A percentile compares a stretch with the other conserved stretches of the same genome.
Evolutionary conservation across 2,113 vertebrate genomes (phyloP).

Genomic region (Melanocharis versteri): DNA sequence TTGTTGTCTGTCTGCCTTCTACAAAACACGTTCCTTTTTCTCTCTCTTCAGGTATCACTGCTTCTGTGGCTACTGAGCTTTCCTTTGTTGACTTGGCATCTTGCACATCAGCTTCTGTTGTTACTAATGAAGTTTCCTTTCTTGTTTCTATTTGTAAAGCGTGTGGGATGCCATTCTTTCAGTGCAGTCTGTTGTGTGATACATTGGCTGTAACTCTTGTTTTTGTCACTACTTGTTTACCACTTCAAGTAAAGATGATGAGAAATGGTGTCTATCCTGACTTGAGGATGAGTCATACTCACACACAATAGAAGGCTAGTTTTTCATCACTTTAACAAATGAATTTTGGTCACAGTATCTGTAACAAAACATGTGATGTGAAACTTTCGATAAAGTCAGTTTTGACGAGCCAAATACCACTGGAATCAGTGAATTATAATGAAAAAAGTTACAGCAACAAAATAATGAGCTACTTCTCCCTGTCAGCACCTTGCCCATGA

Average conservation of each 20-base stretch:
- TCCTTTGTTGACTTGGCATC: not conserved
- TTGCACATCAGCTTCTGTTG: not conserved
- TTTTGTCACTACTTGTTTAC: slow-evolving; percentile 11
- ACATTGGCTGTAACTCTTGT: not conserved
- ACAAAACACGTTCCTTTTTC: not conserved
- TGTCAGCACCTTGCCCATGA: not conserved
- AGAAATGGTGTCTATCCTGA: not conserved
- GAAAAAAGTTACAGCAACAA: not conserved
- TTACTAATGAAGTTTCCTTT: not conserved
- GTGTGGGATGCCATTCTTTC: not conserved
- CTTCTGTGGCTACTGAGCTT: not conserved
- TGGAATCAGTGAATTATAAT: not conserved
- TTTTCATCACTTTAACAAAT: slow-evolving; percentile 12
- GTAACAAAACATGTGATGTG: not conserved
- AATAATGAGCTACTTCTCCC: not conserved
- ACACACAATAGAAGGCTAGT: not conserved
- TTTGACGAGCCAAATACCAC: not conserved
- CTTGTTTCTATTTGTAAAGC: not conserved
- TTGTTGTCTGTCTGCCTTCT: not conserved
- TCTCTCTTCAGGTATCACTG: not conserved
- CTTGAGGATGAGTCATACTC: not conserved
- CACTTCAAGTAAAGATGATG: not conserved
- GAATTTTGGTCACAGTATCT: not conserved
- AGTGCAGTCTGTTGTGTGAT: not conserved
- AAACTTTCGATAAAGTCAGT: slow-evolving; percentile 7